Conservation (phyloP, 2,888 invertebrate species). For the Dicyrtoma fusca region DNA sequence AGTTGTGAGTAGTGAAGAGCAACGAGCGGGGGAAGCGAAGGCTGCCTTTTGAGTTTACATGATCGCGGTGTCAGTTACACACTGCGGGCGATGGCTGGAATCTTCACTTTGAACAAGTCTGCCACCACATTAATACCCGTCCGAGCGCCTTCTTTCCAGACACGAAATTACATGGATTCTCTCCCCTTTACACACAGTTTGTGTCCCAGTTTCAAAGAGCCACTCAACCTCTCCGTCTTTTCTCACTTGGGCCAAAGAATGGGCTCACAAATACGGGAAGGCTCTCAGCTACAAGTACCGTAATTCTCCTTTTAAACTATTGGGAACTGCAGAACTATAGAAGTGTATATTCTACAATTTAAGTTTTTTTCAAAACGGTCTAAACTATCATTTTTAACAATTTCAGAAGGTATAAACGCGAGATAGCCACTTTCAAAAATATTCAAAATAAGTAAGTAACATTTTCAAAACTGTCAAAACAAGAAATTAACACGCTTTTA, state of each 20-base stretch:
- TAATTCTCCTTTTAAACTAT: not conserved
- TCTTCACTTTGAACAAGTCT: not conserved
- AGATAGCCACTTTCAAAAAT: too few relatives aligned
- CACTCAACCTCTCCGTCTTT: not conserved
- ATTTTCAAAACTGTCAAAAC: too few relatives aligned
- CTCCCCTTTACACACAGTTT: too few relatives aligned
- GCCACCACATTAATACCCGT: not conserved
- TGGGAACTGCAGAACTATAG: not conserved
- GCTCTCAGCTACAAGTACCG: not conserved
- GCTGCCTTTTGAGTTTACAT: too few relatives aligned
- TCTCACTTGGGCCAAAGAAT: not conserved
- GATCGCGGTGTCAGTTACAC: conserved; percentile 5
- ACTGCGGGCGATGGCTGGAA: not conserved
- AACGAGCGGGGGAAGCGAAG: too few relatives aligned
- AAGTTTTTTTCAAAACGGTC: too few relatives aligned
- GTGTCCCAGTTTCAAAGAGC: not conserved
- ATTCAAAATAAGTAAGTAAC: too few relatives aligned
- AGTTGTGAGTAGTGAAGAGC: too few relatives aligned
- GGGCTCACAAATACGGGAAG: not conserved
- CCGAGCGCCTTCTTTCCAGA: not conserved
- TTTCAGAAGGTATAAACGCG: too few relatives aligned
- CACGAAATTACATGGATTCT: conserved; percentile 1
- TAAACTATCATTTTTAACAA: too few relatives aligned
- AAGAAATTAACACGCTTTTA: too few relatives aligned
- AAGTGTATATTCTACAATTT: conserved; percentile 1